Percentiles rank a stretch among this genome's conserved stretches.
Conservation (phyloP, 2,797 vertebrate species). For the Schizopygopsis pylzovi region DNA sequence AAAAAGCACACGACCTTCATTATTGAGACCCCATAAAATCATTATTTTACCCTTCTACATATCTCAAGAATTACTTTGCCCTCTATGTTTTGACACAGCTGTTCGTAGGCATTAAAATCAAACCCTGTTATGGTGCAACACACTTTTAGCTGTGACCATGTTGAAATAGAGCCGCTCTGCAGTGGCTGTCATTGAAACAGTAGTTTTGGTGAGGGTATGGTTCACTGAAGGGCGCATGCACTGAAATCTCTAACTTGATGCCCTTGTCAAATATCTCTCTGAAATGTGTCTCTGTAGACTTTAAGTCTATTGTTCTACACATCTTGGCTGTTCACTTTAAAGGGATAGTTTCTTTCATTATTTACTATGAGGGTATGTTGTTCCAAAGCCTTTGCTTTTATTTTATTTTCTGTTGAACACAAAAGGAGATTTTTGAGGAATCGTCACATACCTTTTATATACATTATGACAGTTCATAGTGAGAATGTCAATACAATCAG, state of each 20-base stretch:
- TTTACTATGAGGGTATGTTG: neutral
- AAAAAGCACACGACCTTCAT: conserved; percentile 65
- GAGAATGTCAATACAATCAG: neutral
- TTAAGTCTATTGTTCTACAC: conserved; percentile 4
- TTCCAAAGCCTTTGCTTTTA: neutral
- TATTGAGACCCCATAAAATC: conserved; percentile 64
- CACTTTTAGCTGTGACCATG: conserved; percentile 62
- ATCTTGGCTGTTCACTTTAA: neutral
- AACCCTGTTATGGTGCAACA: conserved; percentile 63
- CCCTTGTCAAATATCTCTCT: neutral
- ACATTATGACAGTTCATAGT: neutral
- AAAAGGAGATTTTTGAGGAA: neutral
- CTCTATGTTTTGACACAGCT: conserved; percentile 61
- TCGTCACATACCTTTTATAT: neutral
- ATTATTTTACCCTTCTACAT: conserved; percentile 59
- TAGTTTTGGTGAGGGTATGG: conserved; percentile 30
- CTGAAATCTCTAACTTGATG: conserved; percentile 15
- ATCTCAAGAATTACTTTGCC: conserved; percentile 56
- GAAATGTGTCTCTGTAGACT: neutral
- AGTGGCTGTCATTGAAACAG: conserved; percentile 48
- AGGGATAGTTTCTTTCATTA: neutral
- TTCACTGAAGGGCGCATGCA: conserved; percentile 28
- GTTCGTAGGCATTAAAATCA: conserved; percentile 64
- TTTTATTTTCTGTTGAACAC: neutral
- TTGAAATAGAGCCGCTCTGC: conserved; percentile 65